phyloP scores from a whole-genome alignment of 1,140 invertebrate species.

The Delia radicum region DNA sequence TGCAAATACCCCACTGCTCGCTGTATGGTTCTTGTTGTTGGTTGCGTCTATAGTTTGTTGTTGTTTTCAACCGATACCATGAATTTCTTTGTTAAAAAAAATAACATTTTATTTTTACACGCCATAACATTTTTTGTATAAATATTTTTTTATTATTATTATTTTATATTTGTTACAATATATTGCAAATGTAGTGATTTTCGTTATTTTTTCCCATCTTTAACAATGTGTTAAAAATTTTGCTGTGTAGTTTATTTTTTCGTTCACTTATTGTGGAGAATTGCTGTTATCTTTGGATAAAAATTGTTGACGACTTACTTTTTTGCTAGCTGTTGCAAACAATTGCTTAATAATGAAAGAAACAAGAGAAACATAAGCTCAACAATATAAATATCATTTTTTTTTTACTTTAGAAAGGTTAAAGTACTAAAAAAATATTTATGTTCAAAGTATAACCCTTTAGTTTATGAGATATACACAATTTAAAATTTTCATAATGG shows the following conservation, averaged over 20 bases:
- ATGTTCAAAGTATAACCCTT: too few species aligned
- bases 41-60: background rate
- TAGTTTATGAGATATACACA: too few species aligned
- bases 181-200: background rate
- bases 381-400: background rate
- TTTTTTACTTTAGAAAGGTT: too few species aligned
- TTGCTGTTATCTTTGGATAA: conserved; percentile 1
- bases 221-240: background rate
- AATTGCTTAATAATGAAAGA: background rate
- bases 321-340: background rate
- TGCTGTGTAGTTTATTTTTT: conserved; percentile 14
- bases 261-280: background rate
- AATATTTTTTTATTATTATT: background rate
- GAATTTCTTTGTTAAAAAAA: conserved; percentile 12
- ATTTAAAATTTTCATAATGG: too few species aligned
- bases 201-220: background rate
- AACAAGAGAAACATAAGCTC: background rate
- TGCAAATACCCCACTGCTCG: too few species aligned
- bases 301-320: background rate
- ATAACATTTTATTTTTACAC: conserved; percentile 17
- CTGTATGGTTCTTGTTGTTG: background rate
- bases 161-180: background rate
- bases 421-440: too few species aligned
- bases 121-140: conserved; percentile 2
- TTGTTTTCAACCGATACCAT: conserved; percentile 7